These are phyloP conservation scores for Rhinoraja longicauda DNA, from an alignment of 2,797 vertebrate species.

Conservation along the genomic window DNA sequence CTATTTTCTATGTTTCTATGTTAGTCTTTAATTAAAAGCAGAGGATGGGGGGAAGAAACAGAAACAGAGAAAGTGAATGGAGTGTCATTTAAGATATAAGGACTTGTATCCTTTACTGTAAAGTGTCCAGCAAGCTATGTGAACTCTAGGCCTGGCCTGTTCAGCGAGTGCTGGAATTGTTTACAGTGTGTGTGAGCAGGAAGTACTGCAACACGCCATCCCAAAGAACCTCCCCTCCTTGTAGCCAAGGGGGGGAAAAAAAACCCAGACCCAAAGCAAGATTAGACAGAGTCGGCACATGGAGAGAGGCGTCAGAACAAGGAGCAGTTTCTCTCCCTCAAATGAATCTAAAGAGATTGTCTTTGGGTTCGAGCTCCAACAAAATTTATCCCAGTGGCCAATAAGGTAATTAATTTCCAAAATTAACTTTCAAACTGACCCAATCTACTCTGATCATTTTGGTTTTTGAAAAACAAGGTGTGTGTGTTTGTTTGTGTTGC, in stretches of 20 bases:
- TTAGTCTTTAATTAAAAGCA: background rate
- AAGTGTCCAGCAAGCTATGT: background rate
- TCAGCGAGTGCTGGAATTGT: background rate
- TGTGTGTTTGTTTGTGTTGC: background rate
- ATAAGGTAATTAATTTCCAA: background rate
- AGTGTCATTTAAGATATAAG: background rate
- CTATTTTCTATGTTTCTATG: no score
- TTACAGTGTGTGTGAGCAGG: slow-evolving; percentile 5
- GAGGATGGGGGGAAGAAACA: no score
- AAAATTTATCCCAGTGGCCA: slow-evolving; percentile 20
- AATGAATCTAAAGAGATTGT: slow-evolving; percentile 23
- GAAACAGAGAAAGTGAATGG: background rate
- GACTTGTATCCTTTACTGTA: no score
- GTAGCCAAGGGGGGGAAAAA: no score
- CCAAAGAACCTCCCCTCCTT: background rate
- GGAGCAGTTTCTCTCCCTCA: background rate
- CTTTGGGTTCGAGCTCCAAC: background rate
- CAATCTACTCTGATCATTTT: background rate
- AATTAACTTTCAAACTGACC: background rate
- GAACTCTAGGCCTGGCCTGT: background rate
- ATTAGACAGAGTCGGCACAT: background rate
- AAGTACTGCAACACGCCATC: background rate
- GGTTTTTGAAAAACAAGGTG: background rate
- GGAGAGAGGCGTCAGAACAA: background rate
- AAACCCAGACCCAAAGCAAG: background rate